These are phyloP conservation scores for Nothocercus nigrocapillus DNA, from an alignment of 2,113 vertebrate genomes.

Conservation along the genomic window DNA sequence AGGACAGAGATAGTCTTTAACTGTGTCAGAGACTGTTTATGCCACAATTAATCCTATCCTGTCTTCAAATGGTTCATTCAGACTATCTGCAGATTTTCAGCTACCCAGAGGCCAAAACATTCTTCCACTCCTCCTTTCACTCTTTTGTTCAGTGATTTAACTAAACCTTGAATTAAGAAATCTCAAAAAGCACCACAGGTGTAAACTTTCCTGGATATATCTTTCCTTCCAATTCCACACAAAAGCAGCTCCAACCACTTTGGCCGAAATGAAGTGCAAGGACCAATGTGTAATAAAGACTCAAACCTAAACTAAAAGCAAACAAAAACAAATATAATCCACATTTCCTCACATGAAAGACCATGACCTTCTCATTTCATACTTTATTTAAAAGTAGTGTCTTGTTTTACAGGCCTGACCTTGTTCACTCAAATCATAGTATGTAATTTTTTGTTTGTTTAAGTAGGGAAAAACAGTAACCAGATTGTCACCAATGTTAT, in stretches of 20 bases:
- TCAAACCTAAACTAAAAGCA: neutral
- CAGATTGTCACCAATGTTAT: neutral
- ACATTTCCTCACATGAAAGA: neutral
- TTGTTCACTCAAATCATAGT: neutral
- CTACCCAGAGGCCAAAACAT: neutral
- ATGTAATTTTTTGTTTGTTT: neutral
- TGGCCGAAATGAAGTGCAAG: neutral
- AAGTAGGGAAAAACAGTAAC: neutral
- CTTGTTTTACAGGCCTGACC: neutral
- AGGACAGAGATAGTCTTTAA: neutral
- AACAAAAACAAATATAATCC: neutral
- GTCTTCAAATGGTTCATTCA: rapidly evolving
- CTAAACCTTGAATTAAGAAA: neutral
- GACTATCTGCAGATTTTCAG: neutral
- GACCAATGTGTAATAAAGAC: neutral
- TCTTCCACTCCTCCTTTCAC: neutral
- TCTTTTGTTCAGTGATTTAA: neutral
- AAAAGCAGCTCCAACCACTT: neutral
- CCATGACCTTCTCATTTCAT: neutral
- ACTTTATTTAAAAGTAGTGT: neutral
- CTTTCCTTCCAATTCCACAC: neutral
- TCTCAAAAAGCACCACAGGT: neutral
- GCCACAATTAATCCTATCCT: neutral
- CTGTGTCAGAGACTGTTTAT: too few relatives aligned
- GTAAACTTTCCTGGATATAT: neutral